Base-by-base conservation (phyloP, 2,888 invertebrate genomes). In the Acutogordius australiensis region DNA sequence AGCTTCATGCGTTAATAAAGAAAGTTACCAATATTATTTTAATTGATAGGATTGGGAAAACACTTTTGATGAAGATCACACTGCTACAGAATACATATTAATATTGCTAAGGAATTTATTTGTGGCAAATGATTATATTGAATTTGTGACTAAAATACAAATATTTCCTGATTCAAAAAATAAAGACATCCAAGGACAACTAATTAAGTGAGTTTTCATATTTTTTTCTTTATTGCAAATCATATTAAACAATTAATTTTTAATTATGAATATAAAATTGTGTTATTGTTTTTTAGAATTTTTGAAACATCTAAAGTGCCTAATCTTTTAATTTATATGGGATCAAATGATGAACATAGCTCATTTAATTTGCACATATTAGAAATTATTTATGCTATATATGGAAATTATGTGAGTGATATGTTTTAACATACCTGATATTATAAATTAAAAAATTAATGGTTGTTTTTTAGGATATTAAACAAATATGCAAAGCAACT, bases 351-450 rank as follows among this genome's bases (percentile, higher is more conserved):
- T 8, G 51, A 51, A n/a, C 51, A 51, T 51, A 13, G 23, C 23
- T 8, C 51, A 21, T 51, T 51, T 23, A 51, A 51, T 51, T 21
- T 51, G 51, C 51, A 51, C 26, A 23, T 51, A 21, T 51, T 51
- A 26, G 51, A 51, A 51, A 51, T 51, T 4, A 51, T 51, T 21
- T 23, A 51, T 51, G 8, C 26, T 21, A 51, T 51, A 21, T 51
- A n/a, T 26, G 26, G 4, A n/a, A 4, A 23, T 21, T 51, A 21
- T 51, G 51, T 51, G 23, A 23, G 51, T 37, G 8, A 37, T n/a
- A n/a, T n/a, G n/a, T n/a, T n/a, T n/a, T n/a, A n/a, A n/a, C n/a
- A n/a, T n/a, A n/a, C n/a, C n/a, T n/a, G n/a, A n/a, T n/a, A n/a
- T n/a, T n/a, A n/a, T n/a, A n/a, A n/a, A n/a, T n/a, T n/a, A n/a